Evolutionary conservation across 2,797 vertebrate species (phyloP).

Genomic region (Kryptopterus vitreolus): DNA sequence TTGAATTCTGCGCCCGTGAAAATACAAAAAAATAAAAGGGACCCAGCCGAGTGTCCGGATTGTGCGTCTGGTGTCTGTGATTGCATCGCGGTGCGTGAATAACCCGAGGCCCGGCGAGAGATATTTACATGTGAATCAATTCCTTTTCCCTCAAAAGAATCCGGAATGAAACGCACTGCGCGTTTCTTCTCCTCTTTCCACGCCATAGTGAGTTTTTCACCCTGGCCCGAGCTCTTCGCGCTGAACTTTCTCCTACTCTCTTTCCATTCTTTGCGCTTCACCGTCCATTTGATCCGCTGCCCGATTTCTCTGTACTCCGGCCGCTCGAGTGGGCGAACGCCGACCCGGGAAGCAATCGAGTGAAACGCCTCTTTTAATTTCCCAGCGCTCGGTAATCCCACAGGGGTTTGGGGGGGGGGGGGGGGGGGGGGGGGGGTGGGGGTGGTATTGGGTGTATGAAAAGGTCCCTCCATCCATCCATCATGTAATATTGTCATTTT

Average conservation of each 20-base stretch:
- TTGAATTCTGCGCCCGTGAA: background rate
- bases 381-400: conserved; percentile 34
- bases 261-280: conserved; percentile 11
- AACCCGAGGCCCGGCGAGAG: background rate
- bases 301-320: conserved; percentile 37
- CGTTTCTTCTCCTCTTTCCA: background rate
- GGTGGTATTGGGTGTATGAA: too few relatives aligned
- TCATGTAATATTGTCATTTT: conserved; percentile 30
- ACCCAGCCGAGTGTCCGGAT: background rate
- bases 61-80: background rate
- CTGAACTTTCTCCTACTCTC: conserved; percentile 16
- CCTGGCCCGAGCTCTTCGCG: background rate
- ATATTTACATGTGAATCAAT: background rate
- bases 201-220: background rate
- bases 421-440: background rate
- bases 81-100: background rate
- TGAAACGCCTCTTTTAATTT: conserved; percentile 44
- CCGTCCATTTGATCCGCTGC: conserved; percentile 35
- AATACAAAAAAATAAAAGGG: background rate
- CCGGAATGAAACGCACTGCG: background rate
- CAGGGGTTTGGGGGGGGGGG: conserved; percentile 15
- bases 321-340: conserved; percentile 19
- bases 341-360: conserved; percentile 34
- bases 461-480: conserved; percentile 21
- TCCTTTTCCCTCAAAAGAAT: background rate